A percentile compares a stretch with the other conserved stretches of the same genome.
Conservation (phyloP, 2,797 vertebrate genomes). For the Enteromius trimaculatus region DNA sequence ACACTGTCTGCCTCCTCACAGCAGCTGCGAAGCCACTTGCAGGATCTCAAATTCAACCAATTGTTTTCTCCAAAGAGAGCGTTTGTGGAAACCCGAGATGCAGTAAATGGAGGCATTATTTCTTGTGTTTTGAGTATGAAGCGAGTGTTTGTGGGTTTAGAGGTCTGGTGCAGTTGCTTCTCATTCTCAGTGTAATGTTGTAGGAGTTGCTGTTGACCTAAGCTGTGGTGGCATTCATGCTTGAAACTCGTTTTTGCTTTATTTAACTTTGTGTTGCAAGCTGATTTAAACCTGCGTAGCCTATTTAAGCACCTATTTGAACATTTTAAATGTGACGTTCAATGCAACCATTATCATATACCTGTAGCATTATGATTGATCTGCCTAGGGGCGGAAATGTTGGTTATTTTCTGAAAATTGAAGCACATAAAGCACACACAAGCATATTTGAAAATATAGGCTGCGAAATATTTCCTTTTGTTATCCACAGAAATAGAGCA, state of each 20-base stretch:
- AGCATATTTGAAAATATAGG: background rate
- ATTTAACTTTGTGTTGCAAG: background rate
- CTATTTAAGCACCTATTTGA: background rate
- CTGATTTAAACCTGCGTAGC: background rate
- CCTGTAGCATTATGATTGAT: background rate
- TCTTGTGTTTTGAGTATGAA: conserved; percentile 15
- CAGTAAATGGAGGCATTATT: conserved; percentile 43
- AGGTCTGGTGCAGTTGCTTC: conserved; percentile 31
- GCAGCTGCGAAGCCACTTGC: conserved; percentile 76
- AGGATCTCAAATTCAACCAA: conserved; percentile 67
- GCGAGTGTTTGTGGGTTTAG: conserved; percentile 6
- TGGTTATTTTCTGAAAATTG: background rate
- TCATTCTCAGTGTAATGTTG: background rate
- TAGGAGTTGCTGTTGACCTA: conserved; percentile 19
- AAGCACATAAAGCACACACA: background rate
- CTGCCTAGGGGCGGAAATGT: background rate
- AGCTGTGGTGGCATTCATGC: background rate
- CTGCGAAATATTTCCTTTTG: background rate
- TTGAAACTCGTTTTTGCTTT: background rate
- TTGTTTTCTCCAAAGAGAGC: conserved; percentile 54
- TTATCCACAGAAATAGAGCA: background rate
- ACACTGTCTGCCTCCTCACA: conserved; percentile 69
- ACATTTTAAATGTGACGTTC: background rate
- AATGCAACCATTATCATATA: background rate
- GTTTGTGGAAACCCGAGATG: conserved; percentile 49